Base-by-base conservation (phyloP, 2,888 invertebrate species). In the Drosophila pegasa region DNA sequence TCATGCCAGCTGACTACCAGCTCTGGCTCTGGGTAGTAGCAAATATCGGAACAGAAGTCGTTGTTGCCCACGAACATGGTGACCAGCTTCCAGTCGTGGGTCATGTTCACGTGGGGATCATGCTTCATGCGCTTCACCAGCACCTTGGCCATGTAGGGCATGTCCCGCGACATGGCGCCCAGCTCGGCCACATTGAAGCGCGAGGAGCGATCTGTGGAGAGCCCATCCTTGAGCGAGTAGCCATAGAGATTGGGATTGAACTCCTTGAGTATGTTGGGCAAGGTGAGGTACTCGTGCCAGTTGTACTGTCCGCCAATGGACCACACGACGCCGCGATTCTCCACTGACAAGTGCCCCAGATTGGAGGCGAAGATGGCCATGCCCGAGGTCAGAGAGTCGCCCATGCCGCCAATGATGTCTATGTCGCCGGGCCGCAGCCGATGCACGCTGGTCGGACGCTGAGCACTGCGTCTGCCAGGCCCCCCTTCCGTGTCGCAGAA, bases 231-330 rank as follows among this genome's bases (percentile, higher is more conserved):
- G 0, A 93, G 62, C 0, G 95, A 93, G 75, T 94, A 95, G 0
- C 95, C 95, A 56, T 94, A 91, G 18, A 95, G 87, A 45, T 94
- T 93, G 0, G 94, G 94, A 90, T 95, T 95, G 88, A 94, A 95
- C 85, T 93, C 94, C 82, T 94, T 94, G 18, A 95, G 81, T 45
- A 95, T 94, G 89, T 95, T 94, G 14, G 94, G 94, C 43, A 94
- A 45, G 0, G 94, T 94, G n/a, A 94, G 77, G 78, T 91, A 93
- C 61, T 93, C 90, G 40, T 93, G 91, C 94, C 94, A 94, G 29
- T 91, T 93, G 9, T 90, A 93, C 80, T 93, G 92, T 0, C 94
- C 94, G 7, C 94, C 94, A 71, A 92, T 93, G 10, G 93, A 91
- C n/a, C n/a, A 93, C 1, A 92, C 91, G 1, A 93, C 79, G 12